Percentiles rank a stretch among this genome's conserved stretches.
Evolutionary conservation across 2,797 vertebrate species (phyloP).

Genomic region (Molossus molossus): DNA sequence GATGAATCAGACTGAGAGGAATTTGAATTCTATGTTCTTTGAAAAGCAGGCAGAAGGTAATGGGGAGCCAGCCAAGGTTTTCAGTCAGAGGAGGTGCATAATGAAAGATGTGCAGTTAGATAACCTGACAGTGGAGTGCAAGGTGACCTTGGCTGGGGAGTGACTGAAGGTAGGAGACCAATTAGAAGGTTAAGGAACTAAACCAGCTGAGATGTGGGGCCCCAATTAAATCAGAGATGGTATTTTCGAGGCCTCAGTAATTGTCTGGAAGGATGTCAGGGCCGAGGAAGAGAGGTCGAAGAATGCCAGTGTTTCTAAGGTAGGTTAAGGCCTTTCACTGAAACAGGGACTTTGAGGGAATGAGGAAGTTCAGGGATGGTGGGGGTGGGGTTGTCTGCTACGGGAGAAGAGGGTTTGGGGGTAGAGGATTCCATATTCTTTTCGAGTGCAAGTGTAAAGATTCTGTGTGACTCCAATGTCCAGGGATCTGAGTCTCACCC

Average conservation of each 20-base stretch:
- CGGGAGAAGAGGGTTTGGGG: background rate
- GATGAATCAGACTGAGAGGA: background rate
- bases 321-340: background rate
- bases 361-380: background rate
- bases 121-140: conserved; percentile 26
- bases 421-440: background rate
- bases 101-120: conserved; percentile 16
- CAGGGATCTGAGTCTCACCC: background rate
- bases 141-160: conserved; percentile 2
- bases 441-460: conserved; percentile 19
- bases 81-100: background rate
- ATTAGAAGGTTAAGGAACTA: conserved; percentile 60
- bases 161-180: conserved; percentile 30
- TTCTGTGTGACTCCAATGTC: background rate
- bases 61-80: background rate
- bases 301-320: background rate
- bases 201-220: conserved; percentile 3
- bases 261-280: conserved; percentile 35
- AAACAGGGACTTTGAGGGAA: background rate
- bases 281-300: background rate
- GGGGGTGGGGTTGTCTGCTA: background rate
- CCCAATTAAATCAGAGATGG: conserved; percentile 46
- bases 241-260: conserved; percentile 46
- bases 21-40: background rate
- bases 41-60: conserved; percentile 42